phyloP scores from a whole-genome alignment of 2,797 vertebrate genomes.

The Phrynocephalus guinanensis region DNA sequence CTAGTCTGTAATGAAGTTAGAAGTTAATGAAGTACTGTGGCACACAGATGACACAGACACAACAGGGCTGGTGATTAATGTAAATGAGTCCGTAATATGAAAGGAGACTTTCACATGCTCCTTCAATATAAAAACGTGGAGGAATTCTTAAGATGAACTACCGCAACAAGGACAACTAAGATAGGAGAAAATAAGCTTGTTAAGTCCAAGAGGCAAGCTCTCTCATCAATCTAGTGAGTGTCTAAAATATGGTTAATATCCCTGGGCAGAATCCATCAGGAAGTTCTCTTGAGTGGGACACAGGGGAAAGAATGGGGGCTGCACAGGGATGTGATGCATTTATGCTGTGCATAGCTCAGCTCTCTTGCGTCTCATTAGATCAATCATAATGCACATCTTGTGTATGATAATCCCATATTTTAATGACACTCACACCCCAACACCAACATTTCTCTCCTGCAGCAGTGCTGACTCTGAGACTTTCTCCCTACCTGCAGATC shows the following conservation, averaged over 20 bases:
- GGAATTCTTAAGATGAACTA: background rate
- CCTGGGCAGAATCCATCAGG: background rate
- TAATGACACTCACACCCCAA: too few relatives aligned
- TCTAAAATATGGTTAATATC: constrained; percentile 3
- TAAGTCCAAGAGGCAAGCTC: constrained; percentile 10
- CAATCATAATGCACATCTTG: background rate
- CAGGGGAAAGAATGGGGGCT: background rate
- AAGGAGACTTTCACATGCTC: background rate
- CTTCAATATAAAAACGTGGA: constrained; percentile 24
- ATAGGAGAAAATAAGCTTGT: background rate
- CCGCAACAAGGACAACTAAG: background rate
- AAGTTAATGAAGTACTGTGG: constrained; percentile 63
- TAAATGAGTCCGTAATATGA: background rate
- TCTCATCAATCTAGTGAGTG: background rate
- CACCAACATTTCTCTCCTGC: too few relatives aligned
- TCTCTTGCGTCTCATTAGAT: background rate
- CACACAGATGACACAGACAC: background rate
- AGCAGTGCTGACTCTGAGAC: too few relatives aligned
- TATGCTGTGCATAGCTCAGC: background rate
- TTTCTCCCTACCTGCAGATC: too few relatives aligned
- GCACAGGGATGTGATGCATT: background rate
- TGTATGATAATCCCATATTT: background rate
- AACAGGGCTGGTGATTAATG: constrained; percentile 9
- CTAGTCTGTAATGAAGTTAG: constrained; percentile 56
- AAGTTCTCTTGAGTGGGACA: background rate